Conservation (phyloP, 2,113 vertebrate genomes). For the Sinocyclocheilus rhinocerous region DNA sequence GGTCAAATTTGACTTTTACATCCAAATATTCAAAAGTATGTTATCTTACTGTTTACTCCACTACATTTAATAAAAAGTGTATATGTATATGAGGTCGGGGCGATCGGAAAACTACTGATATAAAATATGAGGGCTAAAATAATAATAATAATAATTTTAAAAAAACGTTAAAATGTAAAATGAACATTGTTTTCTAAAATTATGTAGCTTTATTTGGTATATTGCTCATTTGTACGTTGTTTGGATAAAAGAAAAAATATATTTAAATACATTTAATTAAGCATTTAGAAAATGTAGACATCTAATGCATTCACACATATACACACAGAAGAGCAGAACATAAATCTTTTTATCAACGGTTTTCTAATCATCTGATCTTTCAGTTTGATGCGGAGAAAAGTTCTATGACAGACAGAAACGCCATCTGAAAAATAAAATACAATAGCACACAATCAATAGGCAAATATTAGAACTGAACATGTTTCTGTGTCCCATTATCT, state of each 20-base stretch:
- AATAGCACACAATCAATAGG: not conserved
- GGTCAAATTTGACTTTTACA: too few species aligned
- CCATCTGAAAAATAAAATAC: not conserved
- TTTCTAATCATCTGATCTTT: not conserved
- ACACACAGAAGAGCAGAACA: not conserved
- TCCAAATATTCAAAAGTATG: too few species aligned
- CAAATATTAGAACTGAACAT: not conserved
- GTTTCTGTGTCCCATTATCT: not conserved
- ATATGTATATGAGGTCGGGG: too few species aligned
- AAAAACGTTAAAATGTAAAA: too few species aligned
- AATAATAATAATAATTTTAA: too few species aligned
- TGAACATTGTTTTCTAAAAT: too few species aligned
- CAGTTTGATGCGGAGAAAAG: not conserved
- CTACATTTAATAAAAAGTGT: too few species aligned
- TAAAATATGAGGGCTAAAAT: too few species aligned
- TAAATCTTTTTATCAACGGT: not conserved
- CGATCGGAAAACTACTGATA: too few species aligned
- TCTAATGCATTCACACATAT: not conserved
- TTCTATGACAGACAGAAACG: not conserved
- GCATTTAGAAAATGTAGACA: not conserved
- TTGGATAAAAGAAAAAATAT: not conserved
- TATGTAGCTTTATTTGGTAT: not conserved
- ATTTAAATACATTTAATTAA: not conserved
- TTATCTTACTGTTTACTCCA: too few species aligned
- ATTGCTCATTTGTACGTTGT: not conserved